Base-by-base conservation (phyloP, 2,797 vertebrate genomes). In the Tapirus indicus region DNA sequence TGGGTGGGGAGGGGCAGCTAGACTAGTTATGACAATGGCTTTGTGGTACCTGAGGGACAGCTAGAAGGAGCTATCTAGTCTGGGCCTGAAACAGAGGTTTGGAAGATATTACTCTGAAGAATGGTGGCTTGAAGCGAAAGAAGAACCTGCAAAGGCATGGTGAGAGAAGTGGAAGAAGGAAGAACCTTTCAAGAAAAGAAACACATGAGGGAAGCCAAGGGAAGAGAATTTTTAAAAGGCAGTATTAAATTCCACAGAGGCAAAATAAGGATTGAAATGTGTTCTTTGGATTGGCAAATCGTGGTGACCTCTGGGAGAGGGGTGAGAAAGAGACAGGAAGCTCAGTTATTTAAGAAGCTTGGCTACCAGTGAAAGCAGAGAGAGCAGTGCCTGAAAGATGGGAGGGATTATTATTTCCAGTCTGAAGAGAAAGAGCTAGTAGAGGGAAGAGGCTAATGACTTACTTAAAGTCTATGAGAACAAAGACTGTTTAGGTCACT, bases 211-310 rank as follows among this genome's bases (percentile, higher is more conserved):
- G 54, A 78, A 75, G 41, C 21, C 88, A 94, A 84, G 16, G n/a
- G 54, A 91, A 71, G 68, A 95, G 3, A 74, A 29, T 16, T 41
- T 95, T 97, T 32, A 23, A 88, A 80, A 69, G 27, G 41, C 49
- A 38, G 35, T 62, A 60, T 82, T 92, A 92, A 90, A 44, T 80
- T 89, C 14, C 60, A 94, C 60, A 56, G 49, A 91, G 47, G 25
- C 44, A 60, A 92, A 80, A 35, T 23, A 58, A 88, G 21, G 25
- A 35, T 1, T 47, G 58, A 74, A 95, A 66, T 18, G 41, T 64
- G 38, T 54, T 89, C 68, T 82, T 64, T 69, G 77, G 56, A 49
- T 27, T 77, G 69, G 90, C 69, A 79, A 38, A n/a, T 71, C 38
- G 64, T 2, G 21, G 38, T 32, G 58, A 64, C 82, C 69, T 47